These are phyloP conservation scores for Papilio xuthus DNA, from an alignment of 1,140 invertebrate species.

Conservation along the genomic window DNA sequence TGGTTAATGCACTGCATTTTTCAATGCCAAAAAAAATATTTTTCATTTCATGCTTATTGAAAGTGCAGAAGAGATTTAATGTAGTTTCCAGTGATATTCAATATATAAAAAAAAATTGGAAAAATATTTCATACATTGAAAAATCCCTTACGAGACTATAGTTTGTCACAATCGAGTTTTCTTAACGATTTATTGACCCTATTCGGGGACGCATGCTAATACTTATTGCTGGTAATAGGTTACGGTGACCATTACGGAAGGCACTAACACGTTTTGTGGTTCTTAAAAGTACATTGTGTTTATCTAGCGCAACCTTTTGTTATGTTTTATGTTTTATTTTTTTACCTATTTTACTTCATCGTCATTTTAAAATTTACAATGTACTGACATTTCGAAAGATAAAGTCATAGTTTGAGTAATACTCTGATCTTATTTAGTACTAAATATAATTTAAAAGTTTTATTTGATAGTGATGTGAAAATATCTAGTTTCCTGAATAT, in stretches of 20 bases:
- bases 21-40: too few relatives aligned
- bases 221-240: constrained; percentile 33
- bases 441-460: too few relatives aligned
- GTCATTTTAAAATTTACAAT: background rate
- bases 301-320: constrained; percentile 18
- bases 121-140: background rate
- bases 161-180: constrained; percentile 24
- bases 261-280: constrained; percentile 31
- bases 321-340: background rate
- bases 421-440: too few relatives aligned
- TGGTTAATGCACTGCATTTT: too few relatives aligned
- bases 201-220: constrained; percentile 28
- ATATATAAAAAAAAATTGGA: constrained; percentile 2
- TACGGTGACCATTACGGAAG: constrained; percentile 14
- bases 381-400: background rate
- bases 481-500: too few relatives aligned
- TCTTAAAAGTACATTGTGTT: constrained; percentile 32
- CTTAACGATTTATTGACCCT: background rate
- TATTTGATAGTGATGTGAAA: too few relatives aligned
- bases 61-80: too few relatives aligned
- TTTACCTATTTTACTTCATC: background rate
- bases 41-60: too few relatives aligned
- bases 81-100: background rate
- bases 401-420: background rate
- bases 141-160: constrained; percentile 2